Evolutionary conservation across 2,113 vertebrate species (phyloP).

Genomic region (Gila orcuttii): DNA sequence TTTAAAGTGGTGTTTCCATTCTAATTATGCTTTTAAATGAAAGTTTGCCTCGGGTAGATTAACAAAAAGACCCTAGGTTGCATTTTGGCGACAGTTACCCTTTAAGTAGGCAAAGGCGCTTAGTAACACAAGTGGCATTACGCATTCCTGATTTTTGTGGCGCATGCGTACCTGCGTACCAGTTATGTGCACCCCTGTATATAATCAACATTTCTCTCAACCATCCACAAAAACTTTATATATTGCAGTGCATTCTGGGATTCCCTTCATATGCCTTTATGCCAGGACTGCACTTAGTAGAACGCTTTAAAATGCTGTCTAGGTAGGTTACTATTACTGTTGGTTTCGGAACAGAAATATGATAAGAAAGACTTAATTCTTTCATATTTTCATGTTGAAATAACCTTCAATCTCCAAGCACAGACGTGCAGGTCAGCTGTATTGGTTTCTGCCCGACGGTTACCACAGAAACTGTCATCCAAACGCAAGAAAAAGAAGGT

Average conservation of each 20-base stretch:
- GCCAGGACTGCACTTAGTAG: not conserved
- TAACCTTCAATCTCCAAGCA: not conserved
- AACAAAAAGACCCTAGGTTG: no score
- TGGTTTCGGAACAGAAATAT: not conserved
- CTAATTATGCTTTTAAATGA: no score
- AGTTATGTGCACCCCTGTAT: no score
- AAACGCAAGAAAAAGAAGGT: conserved; percentile 67
- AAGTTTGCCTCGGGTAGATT: no score
- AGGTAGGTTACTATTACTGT: not conserved
- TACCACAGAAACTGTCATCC: conserved; percentile 62
- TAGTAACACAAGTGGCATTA: no score
- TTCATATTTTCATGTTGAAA: not conserved
- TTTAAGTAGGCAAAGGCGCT: no score
- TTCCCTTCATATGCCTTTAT: not conserved
- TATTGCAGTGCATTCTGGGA: not conserved
- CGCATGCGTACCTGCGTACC: no score
- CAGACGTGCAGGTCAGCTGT: conserved; percentile 26
- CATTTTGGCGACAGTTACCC: no score
- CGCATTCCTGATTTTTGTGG: no score
- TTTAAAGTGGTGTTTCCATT: no score
- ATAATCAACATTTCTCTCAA: not conserved
- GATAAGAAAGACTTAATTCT: not conserved
- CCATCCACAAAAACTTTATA: not conserved
- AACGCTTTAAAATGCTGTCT: not conserved
- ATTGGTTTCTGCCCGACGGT: conserved; percentile 36